Percentiles rank a stretch among this genome's conserved stretches.
phyloP scores from a whole-genome alignment of 2,797 vertebrate species.

The Galago senegalensis region DNA sequence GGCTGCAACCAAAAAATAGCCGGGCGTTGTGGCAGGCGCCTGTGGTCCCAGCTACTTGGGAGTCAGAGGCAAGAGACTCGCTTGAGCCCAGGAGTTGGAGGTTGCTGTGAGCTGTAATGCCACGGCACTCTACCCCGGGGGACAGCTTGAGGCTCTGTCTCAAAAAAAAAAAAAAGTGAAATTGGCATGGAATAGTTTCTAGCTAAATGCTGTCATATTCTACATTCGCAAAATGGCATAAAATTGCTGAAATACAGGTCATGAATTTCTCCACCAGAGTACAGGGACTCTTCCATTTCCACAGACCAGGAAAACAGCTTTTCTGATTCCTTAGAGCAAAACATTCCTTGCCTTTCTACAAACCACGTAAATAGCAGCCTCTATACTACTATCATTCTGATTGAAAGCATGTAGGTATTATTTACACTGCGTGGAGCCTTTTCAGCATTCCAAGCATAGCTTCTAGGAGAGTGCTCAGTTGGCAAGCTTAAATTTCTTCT shows the following conservation, averaged over 20 bases:
- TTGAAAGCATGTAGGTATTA: conserved; percentile 55
- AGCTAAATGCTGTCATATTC: conserved; percentile 2
- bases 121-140: too few relatives aligned
- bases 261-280: background rate
- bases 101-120: too few relatives aligned
- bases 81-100: too few relatives aligned
- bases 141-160: too few relatives aligned
- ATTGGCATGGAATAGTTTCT: background rate
- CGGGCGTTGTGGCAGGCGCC: too few relatives aligned
- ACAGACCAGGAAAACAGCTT: conserved; percentile 41
- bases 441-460: conserved; percentile 78
- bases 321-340: conserved; percentile 42
- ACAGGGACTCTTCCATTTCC: background rate
- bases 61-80: too few relatives aligned
- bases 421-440: conserved; percentile 65
- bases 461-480: conserved; percentile 7
- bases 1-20: too few relatives aligned
- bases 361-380: conserved; percentile 46
- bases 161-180: background rate
- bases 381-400: background rate
- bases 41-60: too few relatives aligned
- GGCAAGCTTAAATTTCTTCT: conserved; percentile 68
- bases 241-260: background rate
- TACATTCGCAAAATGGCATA: background rate
- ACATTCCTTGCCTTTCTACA: background rate